Evolutionary conservation across 2,113 vertebrate genomes (phyloP), one percentile per base, ranked within the genome.

Genomic region (Prinia subflava): DNA sequence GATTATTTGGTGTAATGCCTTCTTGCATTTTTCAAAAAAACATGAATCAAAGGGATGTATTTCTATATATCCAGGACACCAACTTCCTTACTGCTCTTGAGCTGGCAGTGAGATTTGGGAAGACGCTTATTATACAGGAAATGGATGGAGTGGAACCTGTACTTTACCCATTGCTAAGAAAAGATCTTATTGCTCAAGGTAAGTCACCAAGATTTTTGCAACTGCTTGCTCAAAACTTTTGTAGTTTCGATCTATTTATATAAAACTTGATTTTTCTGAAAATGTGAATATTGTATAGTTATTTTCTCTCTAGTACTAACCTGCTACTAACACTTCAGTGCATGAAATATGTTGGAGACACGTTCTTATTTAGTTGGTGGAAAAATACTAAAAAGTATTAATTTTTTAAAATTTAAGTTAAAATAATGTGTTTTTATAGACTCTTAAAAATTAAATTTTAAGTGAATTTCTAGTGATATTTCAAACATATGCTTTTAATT

Each of bases 91-190:
- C 98, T 8, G 96, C 98, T 62, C 97, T 99, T 90, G 99, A 99
- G 92, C 95, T 99, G 85, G 99, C 99, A 11, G 99, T 99, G 75
- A 98, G 99, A 95, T 99, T 99, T 97, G 99, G 99, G 50, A 99
- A 99, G 97, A 99, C 99, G 1, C 98, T 99, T 80, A 98, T 99
- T 95, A 98, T 99, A 92, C 99, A 99, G 96, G 99, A 99, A 97
- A 98, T 99, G 98, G 99, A 99, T 95, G 98, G 98, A 80, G 98
- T 99, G 86, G 99, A 99, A 95, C 99, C 99, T 60, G 99, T 99
- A 25, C 99, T 99, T 89, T 99, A 99, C 93, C 99, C 99, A 0
- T 95, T 99, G 65, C 94, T 99, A 94, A 98, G 99, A 95, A 98
- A 97, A 94, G 99, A 99, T 96, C 98, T 99, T 65, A 97, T 99